Evolutionary conservation across 2,113 vertebrate species (phyloP).

Genomic region (Sinosuthora webbiana): DNA sequence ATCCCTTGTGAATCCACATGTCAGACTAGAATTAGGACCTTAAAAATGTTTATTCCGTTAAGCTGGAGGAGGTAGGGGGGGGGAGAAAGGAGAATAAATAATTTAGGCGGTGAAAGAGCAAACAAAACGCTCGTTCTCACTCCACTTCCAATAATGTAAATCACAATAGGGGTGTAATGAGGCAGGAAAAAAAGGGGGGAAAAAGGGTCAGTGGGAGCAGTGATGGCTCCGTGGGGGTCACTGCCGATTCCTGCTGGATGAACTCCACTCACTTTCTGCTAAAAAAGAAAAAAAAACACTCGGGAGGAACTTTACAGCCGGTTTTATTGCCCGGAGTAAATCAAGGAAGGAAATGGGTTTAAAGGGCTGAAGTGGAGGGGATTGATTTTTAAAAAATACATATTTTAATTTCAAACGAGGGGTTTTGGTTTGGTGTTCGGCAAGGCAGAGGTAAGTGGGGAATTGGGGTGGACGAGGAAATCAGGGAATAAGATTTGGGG

Average conservation of each 20-base stretch:
- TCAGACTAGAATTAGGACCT: constrained; percentile 57
- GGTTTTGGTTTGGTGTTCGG: not conserved
- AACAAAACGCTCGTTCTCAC: not conserved
- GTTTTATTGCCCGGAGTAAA: not conserved
- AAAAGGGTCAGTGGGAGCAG: not conserved
- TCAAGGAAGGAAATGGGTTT: not conserved
- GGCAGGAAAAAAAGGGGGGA: not conserved
- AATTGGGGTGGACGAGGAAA: not conserved
- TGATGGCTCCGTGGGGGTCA: not conserved
- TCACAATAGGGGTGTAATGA: not conserved
- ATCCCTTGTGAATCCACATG: constrained; percentile 56
- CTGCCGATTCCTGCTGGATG: not conserved
- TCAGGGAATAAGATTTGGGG: not conserved
- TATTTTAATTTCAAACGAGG: fast-evolving
- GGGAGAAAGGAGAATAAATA: not conserved
- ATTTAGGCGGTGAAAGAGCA: not conserved
- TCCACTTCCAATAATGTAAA: not conserved
- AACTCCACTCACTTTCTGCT: not conserved
- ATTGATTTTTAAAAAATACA: not conserved
- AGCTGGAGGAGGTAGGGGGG: not conserved
- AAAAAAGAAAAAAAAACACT: not conserved
- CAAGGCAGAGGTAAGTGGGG: not conserved
- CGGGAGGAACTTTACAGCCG: not conserved
- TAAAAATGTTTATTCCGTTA: constrained; percentile 57
- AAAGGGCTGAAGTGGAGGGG: not conserved